Conservation (phyloP, 2,888 invertebrate species). For the Microctonus brassicae region DNA sequence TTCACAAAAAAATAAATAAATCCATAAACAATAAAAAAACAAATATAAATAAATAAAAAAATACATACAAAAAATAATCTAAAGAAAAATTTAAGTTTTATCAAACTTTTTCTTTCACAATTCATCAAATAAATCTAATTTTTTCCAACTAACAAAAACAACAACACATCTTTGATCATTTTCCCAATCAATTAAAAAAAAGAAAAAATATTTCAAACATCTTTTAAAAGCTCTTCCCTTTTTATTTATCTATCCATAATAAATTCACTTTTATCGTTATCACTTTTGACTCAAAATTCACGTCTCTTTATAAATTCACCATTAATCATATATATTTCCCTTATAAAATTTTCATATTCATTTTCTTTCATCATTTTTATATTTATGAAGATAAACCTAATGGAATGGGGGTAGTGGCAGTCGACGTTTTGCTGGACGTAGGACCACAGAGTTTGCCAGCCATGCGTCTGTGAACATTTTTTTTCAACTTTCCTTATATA, state of each 20-base stretch:
- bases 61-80: background rate
- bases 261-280: constrained; percentile 7
- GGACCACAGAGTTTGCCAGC: constrained; percentile 70
- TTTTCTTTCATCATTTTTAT: constrained; percentile 48
- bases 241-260: constrained; percentile 1
- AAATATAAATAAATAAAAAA: constrained; percentile 42
- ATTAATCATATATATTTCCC: too few species aligned
- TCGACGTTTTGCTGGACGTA: constrained; percentile 69
- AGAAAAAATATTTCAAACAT: background rate
- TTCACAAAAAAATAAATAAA: constrained; percentile 26
- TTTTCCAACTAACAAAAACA: constrained; percentile 2
- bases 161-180: constrained; percentile 18
- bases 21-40: constrained; percentile 19
- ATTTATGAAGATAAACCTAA: constrained; percentile 61
- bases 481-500: constrained; percentile 60
- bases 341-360: background rate
- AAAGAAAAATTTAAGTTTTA: constrained; percentile 20
- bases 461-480: constrained; percentile 70
- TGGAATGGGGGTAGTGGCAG: constrained; percentile 70
- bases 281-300: background rate
- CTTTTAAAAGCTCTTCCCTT: background rate
- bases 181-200: constrained; percentile 25
- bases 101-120: constrained; percentile 2
- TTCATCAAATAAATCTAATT: background rate
- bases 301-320: too few species aligned